Base-by-base conservation (phyloP, 2,888 invertebrate genomes). In the Achlya flavicornis region DNA sequence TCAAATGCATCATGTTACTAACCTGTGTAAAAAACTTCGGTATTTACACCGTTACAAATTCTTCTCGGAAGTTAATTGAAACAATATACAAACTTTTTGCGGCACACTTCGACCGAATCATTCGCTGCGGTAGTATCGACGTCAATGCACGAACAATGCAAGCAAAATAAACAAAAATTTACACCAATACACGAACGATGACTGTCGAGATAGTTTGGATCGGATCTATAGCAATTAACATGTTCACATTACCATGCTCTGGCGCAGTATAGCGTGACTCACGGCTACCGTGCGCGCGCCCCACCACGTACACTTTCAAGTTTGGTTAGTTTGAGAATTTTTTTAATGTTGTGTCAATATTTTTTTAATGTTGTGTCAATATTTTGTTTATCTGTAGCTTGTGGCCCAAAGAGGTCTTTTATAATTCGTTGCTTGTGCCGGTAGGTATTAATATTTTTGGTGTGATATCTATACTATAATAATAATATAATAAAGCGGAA, bases 221-320 rank as follows among this genome's bases (percentile, higher is more conserved):
- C 26, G 58, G 58, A 58, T 33, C 33, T 58, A 43, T 43, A 43
- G 79, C 86, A 87, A 88, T 88, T 88, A 87, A 84, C 87, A 85
- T 86, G 86, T 85, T 79, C 82, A 81, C 78, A 80, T 80, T 77
- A 70, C 66, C 71, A 66, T 19, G 69, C 66, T 72, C 75, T 71
- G 71, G 73, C 74, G 73, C 73, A 73, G 71, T 68, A 76, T 71
- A 59, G 73, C 86, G 86, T 88, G 88, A 88, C 76, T 89, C 89
- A 88, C 89, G 72, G 81, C 87, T 85, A 81, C 85, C 77, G 86
- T 80, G 76, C 80, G 78, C 79, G 48, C 12, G 12, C 41, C 12
- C 19, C 19, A 65, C 62, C 74, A 67, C 72, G 67, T 66, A 46
- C 46, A 46, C 46, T 46, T 46, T n/a, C 46, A 58, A n/a, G 7